Conservation (phyloP, 2,797 vertebrate species). For the Poeciliopsis turneri region DNA sequence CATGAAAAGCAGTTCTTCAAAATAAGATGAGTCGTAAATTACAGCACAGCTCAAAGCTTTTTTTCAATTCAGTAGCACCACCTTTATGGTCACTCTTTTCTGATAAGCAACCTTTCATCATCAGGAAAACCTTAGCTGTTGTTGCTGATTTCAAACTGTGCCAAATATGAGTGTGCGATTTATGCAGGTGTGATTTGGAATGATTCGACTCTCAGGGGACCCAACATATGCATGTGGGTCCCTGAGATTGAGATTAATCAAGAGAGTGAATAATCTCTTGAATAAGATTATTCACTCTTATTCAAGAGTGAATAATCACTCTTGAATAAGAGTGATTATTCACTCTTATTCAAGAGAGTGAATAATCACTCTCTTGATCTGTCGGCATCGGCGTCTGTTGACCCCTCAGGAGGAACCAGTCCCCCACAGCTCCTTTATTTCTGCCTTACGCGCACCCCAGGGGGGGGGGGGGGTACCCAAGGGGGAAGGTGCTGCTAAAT, state of each 20-base stretch:
- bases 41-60: conserved; percentile 14
- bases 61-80: conserved; percentile 2
- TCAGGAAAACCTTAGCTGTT: conserved; percentile 35
- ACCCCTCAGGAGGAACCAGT: conserved; percentile 53
- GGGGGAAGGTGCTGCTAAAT: conserved; percentile 32
- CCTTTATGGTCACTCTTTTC: conserved; percentile 31
- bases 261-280: no score
- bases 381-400: conserved; percentile 72
- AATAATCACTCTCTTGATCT: conserved; percentile 78
- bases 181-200: conserved; percentile 74
- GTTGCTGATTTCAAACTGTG: conserved; percentile 46
- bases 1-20: conserved; percentile 14
- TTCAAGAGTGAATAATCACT: no score
- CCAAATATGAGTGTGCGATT: conserved; percentile 60
- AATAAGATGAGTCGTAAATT: conserved; percentile 24
- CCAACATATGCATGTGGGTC: no score
- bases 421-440: conserved; percentile 59
- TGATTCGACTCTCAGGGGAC: conserved; percentile 67
- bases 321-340: no score
- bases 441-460: conserved; percentile 43
- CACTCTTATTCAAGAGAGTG: no score
- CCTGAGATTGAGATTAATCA: no score
- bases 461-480: conserved; percentile 19
- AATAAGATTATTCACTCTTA: no score
- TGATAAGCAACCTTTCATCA: conserved; percentile 56